Evolutionary conservation across 2,888 invertebrate genomes (phyloP).

Genomic region (Acleris literana): DNA sequence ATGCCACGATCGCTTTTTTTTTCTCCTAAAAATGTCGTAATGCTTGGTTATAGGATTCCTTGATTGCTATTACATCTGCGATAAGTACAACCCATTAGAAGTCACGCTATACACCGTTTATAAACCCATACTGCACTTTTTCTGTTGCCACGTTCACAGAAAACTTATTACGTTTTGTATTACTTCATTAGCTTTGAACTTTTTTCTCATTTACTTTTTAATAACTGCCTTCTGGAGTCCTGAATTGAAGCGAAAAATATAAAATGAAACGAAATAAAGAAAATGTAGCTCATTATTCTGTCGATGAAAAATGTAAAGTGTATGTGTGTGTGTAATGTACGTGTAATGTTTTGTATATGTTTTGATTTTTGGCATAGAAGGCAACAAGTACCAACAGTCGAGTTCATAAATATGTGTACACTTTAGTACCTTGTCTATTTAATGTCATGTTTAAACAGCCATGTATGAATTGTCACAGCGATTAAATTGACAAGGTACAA

Average conservation of each 20-base stretch:
- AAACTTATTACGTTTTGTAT: conserved; percentile 57
- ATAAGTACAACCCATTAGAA: conserved; percentile 53
- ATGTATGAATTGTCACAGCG: too few species aligned
- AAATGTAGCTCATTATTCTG: conserved; percentile 16
- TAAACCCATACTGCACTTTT: conserved; percentile 64
- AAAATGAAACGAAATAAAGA: conserved; percentile 18
- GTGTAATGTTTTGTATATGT: background rate
- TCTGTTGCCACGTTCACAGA: conserved; percentile 56
- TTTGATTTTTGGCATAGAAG: too few species aligned
- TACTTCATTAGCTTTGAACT: conserved; percentile 31
- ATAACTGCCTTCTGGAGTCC: conserved; percentile 13
- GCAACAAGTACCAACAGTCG: too few species aligned
- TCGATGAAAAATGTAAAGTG: conserved; percentile 4
- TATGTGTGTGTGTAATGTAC: too few species aligned
- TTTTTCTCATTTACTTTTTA: conserved; percentile 21
- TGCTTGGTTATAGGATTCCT: conserved; percentile 18
- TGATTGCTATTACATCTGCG: conserved; percentile 12
- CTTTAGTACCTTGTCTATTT: too few species aligned
- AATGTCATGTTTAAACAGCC: too few species aligned
- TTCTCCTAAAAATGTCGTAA: conserved; percentile 2
- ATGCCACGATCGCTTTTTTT: too few species aligned
- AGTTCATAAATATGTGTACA: too few species aligned
- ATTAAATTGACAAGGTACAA: too few species aligned
- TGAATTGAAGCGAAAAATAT: conserved; percentile 7
- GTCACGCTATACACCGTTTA: conserved; percentile 74